Evolutionary conservation across 2,888 invertebrate species (phyloP).

Genomic region (Cynaeus angustus): DNA sequence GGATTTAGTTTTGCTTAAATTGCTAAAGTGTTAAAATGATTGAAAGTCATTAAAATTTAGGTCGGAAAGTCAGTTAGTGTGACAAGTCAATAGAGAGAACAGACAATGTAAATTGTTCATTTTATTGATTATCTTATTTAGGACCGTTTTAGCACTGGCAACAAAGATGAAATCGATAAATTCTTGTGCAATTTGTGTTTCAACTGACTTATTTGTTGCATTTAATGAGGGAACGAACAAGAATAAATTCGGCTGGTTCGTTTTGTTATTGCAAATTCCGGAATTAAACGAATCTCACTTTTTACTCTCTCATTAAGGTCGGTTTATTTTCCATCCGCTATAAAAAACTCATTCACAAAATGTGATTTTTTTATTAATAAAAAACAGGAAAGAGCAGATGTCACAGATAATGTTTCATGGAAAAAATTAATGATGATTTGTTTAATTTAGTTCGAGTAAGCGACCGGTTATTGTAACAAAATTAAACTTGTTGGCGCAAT

Average conservation of each 20-base stretch:
- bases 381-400: slow-evolving; percentile 36
- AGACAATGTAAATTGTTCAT: slow-evolving; percentile 21
- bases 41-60: not conserved
- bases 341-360: slow-evolving; percentile 30
- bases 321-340: slow-evolving; percentile 24
- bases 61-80: not conserved
- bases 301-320: slow-evolving; percentile 21
- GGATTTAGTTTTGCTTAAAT: no score
- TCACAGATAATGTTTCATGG: slow-evolving; percentile 14
- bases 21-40: no score
- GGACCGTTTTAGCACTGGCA: not conserved
- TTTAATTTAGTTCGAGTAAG: slow-evolving; percentile 13
- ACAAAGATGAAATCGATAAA: slow-evolving; percentile 7
- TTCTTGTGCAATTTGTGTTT: slow-evolving; percentile 1
- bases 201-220: slow-evolving; percentile 1
- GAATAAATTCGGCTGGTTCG: slow-evolving; percentile 18
- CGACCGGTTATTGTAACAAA: slow-evolving; percentile 12
- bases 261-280: slow-evolving; percentile 20
- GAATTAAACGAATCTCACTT: slow-evolving; percentile 13
- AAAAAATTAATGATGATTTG: slow-evolving; percentile 37
- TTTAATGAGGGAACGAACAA: slow-evolving; percentile 6
- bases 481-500: slow-evolving; percentile 19
- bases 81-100: slow-evolving; percentile 11
- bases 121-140: slow-evolving; percentile 4
- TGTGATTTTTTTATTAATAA: slow-evolving; percentile 29